Base-by-base conservation (phyloP, 2,113 vertebrate species). In the Otus sunia region DNA sequence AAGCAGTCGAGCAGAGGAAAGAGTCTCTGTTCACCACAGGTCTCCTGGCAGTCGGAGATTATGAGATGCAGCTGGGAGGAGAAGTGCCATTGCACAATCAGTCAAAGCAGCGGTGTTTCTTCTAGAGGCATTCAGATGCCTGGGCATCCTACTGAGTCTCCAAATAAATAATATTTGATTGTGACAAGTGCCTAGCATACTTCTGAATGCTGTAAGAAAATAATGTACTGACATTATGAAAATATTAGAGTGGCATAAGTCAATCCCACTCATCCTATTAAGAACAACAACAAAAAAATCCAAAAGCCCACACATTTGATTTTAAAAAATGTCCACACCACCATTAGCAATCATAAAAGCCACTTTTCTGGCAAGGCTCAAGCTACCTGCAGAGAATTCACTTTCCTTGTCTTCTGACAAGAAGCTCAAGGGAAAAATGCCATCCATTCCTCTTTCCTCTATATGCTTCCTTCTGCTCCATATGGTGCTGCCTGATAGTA, bases 321-420 rank as follows among this genome's bases (percentile, higher is more conserved):
- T 69, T 34, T 79, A 86, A 83, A 58, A 47, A 68, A 37, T 8
- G 13, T 86, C 85, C 52, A 90, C 69, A 49, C 17, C 49, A 86
- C 71, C 67, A 69, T 89, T 20, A 92, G 49, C 66, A 93, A 92
- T 96, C 94, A 73, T 30, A 87, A 96, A 95, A 96, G 47, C 10
- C 82, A 88, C 78, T 96, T 96, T 95, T 62, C 94, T 96, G 92
- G 96, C 90, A 94, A 94, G 47, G 58, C 68, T 96, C 47, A 60
- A 72, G 94, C 88, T 82, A 95, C 95, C 94, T 97, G 95, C 94
- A 90, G 95, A 97, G 94, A 96, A 95, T 97, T 93, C 93, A 92
- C 94, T 97, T 95, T 73, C 52, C 86, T 86, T 94, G 88, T 73
- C 80, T 90, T 80, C 64, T 91, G 80, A 93, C 73, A 88, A 82